Evolutionary conservation across 2,797 vertebrate species (phyloP), one percentile per base, ranked within the genome.

Genomic region (Chloroceryle amazona): DNA sequence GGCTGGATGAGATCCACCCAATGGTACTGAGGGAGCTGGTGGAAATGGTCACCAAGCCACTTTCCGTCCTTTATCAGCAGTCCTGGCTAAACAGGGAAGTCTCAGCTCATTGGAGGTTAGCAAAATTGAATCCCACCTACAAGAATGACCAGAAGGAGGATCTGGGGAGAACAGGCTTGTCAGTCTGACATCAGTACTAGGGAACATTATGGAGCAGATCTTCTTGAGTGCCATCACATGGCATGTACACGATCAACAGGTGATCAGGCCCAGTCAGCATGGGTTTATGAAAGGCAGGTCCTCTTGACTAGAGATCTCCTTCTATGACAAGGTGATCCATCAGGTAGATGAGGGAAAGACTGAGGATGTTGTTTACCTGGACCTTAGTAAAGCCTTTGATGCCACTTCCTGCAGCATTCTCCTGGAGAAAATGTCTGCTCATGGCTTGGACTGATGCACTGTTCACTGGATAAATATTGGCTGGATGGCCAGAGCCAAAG

Each of bases 181-280:
- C 23, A 63, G 26, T 15, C 28, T 54, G 17, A 58, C 21, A 12
- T 54, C 0, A 0, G 26, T 73, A 4, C 5, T 1, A 1, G 15
- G 10, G 9, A 70, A 54, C 6, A 2, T 70, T 16, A 31, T 44
- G 11, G 39, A 73, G 6, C 16, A 31, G 31, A 31, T 37, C 11
- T 22, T 31, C 49, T 3, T 42, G 14, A 74, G 8, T 46, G 28
- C 9, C n/a, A 35, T 35, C 41, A 70, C 3, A 6, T 1, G 1
- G 21, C 52, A 62, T 0, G 1, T 35, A 25, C 10, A 31, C 7
- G 39, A 44, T 51, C 54, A 49, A 3, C 31, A 39, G 13, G 22
- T 6, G 5, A 42, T 29, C 16, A 26, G 35, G 16, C 13, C 10
- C 14, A 55, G 41, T 16, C 23, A 61, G 10, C 4, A 11, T 6